A percentile compares a stretch with the other conserved stretches of the same genome.
These are phyloP conservation scores for Bombycilla garrulus DNA, from an alignment of 2,113 vertebrate genomes.

Conservation along the genomic window DNA sequence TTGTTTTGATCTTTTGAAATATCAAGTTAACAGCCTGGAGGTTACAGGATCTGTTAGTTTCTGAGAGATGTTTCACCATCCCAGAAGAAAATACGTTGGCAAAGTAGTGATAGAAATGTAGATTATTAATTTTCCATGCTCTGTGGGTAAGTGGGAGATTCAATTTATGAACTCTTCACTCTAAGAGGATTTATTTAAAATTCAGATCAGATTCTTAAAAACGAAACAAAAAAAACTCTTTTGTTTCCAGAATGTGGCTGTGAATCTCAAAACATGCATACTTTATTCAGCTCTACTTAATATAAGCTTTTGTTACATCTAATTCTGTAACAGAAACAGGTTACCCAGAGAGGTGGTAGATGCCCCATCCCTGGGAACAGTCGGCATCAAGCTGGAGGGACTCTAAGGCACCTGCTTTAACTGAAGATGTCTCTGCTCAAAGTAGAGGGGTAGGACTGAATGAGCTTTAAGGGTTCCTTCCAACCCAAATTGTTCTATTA, in stretches of 20 bases:
- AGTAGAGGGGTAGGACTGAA: background rate
- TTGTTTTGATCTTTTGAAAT: background rate
- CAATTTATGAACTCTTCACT: background rate
- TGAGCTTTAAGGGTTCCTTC: background rate
- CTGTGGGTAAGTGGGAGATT: background rate
- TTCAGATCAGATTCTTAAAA: background rate
- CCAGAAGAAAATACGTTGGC: background rate
- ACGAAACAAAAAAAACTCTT: rapidly evolving
- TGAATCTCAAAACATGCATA: background rate
- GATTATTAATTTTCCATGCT: background rate
- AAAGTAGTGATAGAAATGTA: background rate
- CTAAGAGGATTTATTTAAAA: background rate
- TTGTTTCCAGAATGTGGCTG: background rate
- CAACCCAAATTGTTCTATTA: background rate
- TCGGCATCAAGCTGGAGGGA: background rate
- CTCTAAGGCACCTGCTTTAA: background rate
- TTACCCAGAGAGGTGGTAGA: background rate
- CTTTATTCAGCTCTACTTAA: background rate
- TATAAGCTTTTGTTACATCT: background rate
- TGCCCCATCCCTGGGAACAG: background rate
- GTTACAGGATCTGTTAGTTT: background rate
- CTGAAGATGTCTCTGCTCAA: background rate
- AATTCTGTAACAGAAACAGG: background rate
- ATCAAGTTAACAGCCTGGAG: background rate
- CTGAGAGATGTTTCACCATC: background rate